Percentiles rank a stretch among this genome's conserved stretches.
Conservation (phyloP, 1,140 invertebrate species). For the Oryctes rhinoceros region DNA sequence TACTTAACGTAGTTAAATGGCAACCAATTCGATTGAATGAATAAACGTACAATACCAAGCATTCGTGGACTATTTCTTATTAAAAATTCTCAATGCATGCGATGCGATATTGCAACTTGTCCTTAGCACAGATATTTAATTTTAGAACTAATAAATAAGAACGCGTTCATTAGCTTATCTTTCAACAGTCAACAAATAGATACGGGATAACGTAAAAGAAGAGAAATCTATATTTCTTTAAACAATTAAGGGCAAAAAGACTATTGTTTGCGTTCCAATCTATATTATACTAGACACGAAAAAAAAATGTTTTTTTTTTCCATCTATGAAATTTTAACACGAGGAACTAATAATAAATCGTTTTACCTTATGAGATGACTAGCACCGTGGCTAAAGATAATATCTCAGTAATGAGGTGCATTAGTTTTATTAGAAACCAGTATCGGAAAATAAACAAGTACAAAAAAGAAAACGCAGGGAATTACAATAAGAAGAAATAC, state of each 20-base stretch:
- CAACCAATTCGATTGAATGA: not conserved
- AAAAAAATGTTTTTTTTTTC: no score
- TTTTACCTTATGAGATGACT: no score
- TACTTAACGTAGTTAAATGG: no score
- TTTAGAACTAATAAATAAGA: slow-evolving; percentile 9
- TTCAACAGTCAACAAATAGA: not conserved
- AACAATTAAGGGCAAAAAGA: not conserved
- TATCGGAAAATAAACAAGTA: not conserved
- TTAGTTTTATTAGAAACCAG: slow-evolving; percentile 11
- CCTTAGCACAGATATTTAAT: slow-evolving; percentile 25
- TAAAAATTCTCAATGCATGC: not conserved
- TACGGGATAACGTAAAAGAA: not conserved
- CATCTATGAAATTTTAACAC: no score
- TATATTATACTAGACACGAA: no score
- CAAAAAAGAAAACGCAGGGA: not conserved
- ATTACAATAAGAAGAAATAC: slow-evolving; percentile 19
- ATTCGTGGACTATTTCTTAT: not conserved
- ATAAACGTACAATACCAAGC: not conserved
- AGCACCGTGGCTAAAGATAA: no score
- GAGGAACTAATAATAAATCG: no score
- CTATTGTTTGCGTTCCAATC: no score
- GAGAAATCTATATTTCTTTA: not conserved
- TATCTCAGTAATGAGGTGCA: not conserved
- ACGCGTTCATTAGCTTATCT: not conserved
- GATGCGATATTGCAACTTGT: slow-evolving; percentile 4